Evolutionary conservation across 2,888 invertebrate species (phyloP).

Genomic region (Drosophila subquinaria): DNA sequence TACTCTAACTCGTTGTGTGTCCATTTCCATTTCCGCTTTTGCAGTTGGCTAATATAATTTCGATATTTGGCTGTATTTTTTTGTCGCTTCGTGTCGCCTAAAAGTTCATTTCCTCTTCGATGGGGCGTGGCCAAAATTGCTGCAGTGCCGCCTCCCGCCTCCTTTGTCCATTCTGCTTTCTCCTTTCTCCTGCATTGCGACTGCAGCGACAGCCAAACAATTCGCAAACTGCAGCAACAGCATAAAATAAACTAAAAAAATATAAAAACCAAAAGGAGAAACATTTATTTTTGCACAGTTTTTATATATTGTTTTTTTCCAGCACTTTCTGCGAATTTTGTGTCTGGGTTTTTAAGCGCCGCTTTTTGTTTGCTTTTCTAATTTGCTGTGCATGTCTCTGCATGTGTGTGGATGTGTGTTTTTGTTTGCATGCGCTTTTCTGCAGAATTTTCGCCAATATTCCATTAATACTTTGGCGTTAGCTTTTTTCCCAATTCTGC

Average conservation of each 20-base stretch:
- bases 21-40: constrained; percentile 65
- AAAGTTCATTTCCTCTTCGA: constrained; percentile 64
- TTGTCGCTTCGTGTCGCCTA: constrained; percentile 32
- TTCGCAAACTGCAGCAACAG: constrained; percentile 72
- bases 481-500: neutral
- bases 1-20: constrained; percentile 21
- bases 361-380: constrained; percentile 69
- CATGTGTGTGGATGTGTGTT: constrained; percentile 28
- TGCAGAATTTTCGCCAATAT: constrained; percentile 78
- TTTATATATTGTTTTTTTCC: constrained; percentile 25
- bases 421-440: constrained; percentile 74
- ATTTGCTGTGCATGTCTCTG: constrained; percentile 47
- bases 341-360: constrained; percentile 66
- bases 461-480: constrained; percentile 72
- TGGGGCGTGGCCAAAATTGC: constrained; percentile 67
- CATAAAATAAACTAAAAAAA: constrained; percentile 46
- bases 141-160: constrained; percentile 52
- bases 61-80: constrained; percentile 42
- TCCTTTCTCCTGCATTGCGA: constrained; percentile 18
- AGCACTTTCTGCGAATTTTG: constrained; percentile 59
- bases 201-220: constrained; percentile 64
- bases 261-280: constrained; percentile 15
- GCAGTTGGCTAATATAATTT: constrained; percentile 72
- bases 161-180: neutral
- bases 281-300: constrained; percentile 19